These are phyloP conservation scores for Pemphigus obesinymphae DNA, from an alignment of 1,140 invertebrate species.

Conservation along the genomic window DNA sequence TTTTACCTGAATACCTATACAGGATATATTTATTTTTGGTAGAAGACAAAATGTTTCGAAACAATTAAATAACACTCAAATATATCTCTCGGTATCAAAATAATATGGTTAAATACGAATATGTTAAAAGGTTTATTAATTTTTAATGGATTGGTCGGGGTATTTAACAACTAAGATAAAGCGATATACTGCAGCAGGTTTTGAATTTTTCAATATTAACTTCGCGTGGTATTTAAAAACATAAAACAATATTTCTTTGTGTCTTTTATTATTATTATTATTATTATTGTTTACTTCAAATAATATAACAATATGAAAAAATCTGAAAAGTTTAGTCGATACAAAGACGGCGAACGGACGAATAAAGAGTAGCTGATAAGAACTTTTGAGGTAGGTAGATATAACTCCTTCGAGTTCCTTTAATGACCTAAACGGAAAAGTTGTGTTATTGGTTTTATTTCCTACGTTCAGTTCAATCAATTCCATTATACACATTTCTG, in stretches of 20 bases:
- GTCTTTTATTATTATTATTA: no score
- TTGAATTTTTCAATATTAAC: background rate
- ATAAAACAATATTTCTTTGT: background rate
- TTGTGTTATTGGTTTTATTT: constrained; percentile 16
- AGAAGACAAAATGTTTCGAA: no score
- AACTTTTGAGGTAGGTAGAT: constrained; percentile 8
- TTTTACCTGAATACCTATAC: no score
- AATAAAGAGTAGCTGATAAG: background rate
- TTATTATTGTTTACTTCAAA: no score
- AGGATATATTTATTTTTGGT: no score
- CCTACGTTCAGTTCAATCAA: background rate
- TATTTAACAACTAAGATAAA: background rate
- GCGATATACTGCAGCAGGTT: no score
- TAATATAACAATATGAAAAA: background rate
- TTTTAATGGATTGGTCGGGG: no score
- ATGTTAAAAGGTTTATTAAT: background rate
- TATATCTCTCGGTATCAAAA: no score
- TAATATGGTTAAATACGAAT: no score
- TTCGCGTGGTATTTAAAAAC: background rate
- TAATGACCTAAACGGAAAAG: constrained; percentile 32
- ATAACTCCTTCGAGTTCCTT: background rate
- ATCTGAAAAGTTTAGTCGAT: background rate
- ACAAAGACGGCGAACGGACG: background rate
- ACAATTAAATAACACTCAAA: no score
- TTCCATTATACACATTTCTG: background rate